Evolutionary conservation across 2,797 vertebrate genomes (phyloP).

Genomic region (Sebastes minor): DNA sequence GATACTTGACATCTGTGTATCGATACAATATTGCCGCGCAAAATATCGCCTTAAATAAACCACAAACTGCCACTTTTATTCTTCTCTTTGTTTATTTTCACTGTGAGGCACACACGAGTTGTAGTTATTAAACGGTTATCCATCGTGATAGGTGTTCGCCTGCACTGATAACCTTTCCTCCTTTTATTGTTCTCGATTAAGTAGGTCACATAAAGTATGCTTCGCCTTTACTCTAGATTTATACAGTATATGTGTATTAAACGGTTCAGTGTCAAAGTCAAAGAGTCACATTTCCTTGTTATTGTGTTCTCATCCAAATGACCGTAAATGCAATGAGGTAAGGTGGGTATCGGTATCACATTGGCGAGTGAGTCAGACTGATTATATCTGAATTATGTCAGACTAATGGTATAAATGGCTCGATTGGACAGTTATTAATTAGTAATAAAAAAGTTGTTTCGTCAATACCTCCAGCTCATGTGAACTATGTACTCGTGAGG

Average conservation of each 20-base stretch:
- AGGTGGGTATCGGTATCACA: background rate
- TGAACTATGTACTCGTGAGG: conserved; percentile 13
- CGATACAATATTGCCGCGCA: too few species aligned
- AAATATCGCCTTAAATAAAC: background rate
- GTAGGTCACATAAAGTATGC: background rate
- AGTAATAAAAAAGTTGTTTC: background rate
- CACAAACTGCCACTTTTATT: background rate
- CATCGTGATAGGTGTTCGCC: background rate
- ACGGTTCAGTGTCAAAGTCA: background rate
- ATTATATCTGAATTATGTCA: background rate
- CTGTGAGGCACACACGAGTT: background rate
- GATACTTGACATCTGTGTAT: too few species aligned
- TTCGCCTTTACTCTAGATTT: background rate
- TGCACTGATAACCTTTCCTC: background rate
- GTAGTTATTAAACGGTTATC: background rate
- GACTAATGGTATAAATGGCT: background rate
- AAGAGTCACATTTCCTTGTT: background rate
- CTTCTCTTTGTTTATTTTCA: background rate
- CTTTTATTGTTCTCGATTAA: background rate
- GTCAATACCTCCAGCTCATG: conserved; percentile 1
- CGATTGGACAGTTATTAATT: background rate
- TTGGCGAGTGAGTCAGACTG: conserved; percentile 17
- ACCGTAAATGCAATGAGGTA: background rate
- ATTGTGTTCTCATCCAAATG: background rate
- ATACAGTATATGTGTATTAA: background rate